Evolutionary conservation across 2,888 invertebrate genomes (phyloP), one percentile per base, ranked within the genome.

Genomic region (Argyra leucocephala): DNA sequence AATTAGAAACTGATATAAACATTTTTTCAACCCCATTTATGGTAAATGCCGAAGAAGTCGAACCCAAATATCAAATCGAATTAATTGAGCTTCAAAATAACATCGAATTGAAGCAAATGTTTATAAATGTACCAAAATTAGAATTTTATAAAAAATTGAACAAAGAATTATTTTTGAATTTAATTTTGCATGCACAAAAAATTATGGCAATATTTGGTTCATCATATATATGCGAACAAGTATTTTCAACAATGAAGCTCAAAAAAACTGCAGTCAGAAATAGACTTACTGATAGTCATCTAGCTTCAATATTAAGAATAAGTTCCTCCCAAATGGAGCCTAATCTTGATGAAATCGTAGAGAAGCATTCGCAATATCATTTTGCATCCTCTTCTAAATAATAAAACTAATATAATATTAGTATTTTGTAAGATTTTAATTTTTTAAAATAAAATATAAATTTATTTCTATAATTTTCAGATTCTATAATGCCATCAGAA

Each of bases 51-150:
- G 57, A 22, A 57, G 57, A 57, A 22, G 57, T 22, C 22, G 57
- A 57, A 22, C 57, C 22, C 22, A 57, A 57, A 57, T 57, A 57
- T 57, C 57, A 57, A 57, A 57, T 57, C 22, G 57, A 57, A 57
- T 57, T 57, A 22, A n/a, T n/a, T n/a, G n/a, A n/a, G n/a, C n/a
- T n/a, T n/a, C n/a, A n/a, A n/a, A n/a, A n/a, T n/a, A n/a, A n/a
- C n/a, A n/a, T n/a, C n/a, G n/a, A n/a, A n/a, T n/a, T n/a, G n/a
- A n/a, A 57, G 12, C 57, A 57, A 57, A 22, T 57, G 57, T 57
- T 57, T 57, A 57, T 57, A 57, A 60, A 60, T 60, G 60, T 60
- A 60, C 60, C 59, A 60, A 60, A 60, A 60, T 60, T 60, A 6
- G 24, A 60, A 60, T 60, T 60, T 60, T 60, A 60, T 60, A 60